Base-by-base conservation (phyloP, 2,113 vertebrate species). In the Aix galericulata region DNA sequence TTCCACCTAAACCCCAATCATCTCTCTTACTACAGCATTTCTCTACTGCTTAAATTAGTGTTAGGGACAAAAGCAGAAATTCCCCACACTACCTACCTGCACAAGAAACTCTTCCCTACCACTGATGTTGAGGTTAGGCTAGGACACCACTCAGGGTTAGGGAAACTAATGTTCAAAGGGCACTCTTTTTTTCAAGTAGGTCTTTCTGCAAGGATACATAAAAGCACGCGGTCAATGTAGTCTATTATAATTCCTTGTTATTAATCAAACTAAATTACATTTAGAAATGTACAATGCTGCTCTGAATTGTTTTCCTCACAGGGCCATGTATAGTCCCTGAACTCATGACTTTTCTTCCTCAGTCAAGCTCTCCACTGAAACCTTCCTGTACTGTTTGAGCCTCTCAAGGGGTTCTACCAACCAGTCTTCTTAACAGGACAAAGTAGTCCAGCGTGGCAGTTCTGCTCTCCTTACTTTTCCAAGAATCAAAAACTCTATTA, bases 221-320 rank as follows among this genome's bases (percentile, higher is more conserved):
- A 2, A 50, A 72, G 55, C 9, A 60, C 0, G 0, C 5, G 64
- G 25, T 11, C 59, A 52, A 3, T 25, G 18, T 22, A 29, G 9
- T 9, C 16, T 84, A 77, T 58, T 42, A 3, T 42, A 62, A 69
- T 58, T 58, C 36, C 34, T 9, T 58, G 31, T 48, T n/a, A 71
- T 20, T 74, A 80, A 66, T 34, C 27, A 17, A 46, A 18, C 13
- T 69, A 44, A 77, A 71, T 48, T 38, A 60, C 11, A 8, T 63
- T 86, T 26, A 46, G 53, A 73, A 1, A 2, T 5, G 8, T 40
- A 16, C 32, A 52, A 3, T 18, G 63, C 40, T 44, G 11, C 31
- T 62, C 56, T 75, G 72, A 23, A 4, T 79, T 48, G 14, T 32
- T 46, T 72, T 60, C 44, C 58, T 40, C 50, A 64, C 23, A 38